Evolutionary conservation across 2,888 invertebrate genomes (phyloP), one percentile per base, ranked within the genome.

Genomic region (Biston betularia): DNA sequence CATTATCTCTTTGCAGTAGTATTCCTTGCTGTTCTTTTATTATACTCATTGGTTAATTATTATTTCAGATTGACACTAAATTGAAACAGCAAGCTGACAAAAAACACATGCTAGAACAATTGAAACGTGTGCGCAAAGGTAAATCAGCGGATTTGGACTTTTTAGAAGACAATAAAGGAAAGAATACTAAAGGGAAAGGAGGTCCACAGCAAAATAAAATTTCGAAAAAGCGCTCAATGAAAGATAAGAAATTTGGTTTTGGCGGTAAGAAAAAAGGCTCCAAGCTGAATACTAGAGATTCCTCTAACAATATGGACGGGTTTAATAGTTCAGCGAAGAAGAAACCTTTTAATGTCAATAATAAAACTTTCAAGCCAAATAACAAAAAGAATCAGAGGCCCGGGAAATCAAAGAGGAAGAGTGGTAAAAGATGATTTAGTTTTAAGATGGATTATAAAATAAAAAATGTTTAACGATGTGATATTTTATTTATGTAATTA

Each of bases 231-330:
- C 93, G 96, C 72, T 94, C 95, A 71, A 93, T 94, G 79, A 98
- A 97, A 83, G 96, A 98, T 83, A 94, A 96, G 65, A 98, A 97
- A 86, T 99, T 97, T 90, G 99, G 99, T 0, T 98, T 97, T 89
- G 99, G 99, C 42, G 99, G 99, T 0, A 98, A 98, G 85, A 99
- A 99, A 92, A 97, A 97, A 81, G 97, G 98, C 0, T 94, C 95
- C 0, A 99, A 99, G 86, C 90, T 95, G 53, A 99, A 99, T 82
- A 98, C 98, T 0, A 96, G 95, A 74, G 96, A 97, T 0, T 98
- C 98, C 73, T 93, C 96, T 0, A 95, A 95, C 42, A 95, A 96
- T 82, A 94, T 96, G 79, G 95, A 95, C 14, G 96, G 96, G 0
- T 93, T 92, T 48, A 93, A 93, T 67, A 92, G 92, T 54, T 89